phyloP scores from a whole-genome alignment of 2,797 vertebrate species.

The Enteromius paludinosus region DNA sequence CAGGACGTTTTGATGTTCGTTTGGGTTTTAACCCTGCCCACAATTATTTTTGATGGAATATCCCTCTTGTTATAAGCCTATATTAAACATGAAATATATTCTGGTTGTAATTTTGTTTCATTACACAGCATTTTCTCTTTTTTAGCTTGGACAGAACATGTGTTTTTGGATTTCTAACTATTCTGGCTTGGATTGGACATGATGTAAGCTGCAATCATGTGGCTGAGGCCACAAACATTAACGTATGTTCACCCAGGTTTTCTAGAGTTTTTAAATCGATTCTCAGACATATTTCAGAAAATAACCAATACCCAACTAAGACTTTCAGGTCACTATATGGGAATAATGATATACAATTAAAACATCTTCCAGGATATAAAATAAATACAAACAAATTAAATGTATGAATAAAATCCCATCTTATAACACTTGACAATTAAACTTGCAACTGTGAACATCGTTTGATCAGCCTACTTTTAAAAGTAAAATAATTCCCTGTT shows the following conservation, averaged over 20 bases:
- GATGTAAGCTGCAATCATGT: neutral
- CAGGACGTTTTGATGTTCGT: neutral
- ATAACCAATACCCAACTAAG: neutral
- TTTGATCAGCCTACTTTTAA: neutral
- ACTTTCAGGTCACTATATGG: neutral
- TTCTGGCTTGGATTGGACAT: neutral
- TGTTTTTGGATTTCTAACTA: neutral
- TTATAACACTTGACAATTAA: neutral
- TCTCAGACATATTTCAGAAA: neutral
- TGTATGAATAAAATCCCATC: neutral
- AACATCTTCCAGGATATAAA: neutral
- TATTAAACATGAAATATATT: neutral
- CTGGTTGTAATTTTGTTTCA: neutral
- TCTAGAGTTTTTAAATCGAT: neutral
- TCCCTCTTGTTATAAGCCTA: neutral
- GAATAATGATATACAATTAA: neutral
- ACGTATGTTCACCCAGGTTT: neutral
- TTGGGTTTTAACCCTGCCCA: neutral
- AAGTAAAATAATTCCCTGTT: neutral
- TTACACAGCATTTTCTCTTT: neutral
- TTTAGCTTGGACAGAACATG: neutral
- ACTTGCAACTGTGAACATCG: neutral
- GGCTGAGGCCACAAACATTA: neutral
- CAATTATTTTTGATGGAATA: neutral
- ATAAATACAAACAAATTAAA: neutral